A percentile compares a stretch with the other conserved stretches of the same genome.
Conservation (phyloP, 1,140 invertebrate genomes). For the Drosophila murphyi region DNA sequence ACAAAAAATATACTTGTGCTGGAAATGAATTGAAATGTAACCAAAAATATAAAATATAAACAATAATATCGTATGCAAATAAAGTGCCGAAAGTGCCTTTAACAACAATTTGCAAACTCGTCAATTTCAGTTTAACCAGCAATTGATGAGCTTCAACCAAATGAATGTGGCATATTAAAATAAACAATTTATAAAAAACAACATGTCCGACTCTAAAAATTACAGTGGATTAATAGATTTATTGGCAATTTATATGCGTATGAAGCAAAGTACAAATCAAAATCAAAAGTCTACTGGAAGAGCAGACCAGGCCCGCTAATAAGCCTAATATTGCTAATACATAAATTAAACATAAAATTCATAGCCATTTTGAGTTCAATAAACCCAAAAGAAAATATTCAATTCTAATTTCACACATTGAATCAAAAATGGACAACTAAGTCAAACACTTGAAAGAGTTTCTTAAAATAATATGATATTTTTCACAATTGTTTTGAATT, state of each 20-base stretch:
- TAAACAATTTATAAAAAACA: too few species aligned
- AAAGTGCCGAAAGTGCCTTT: background rate
- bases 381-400: background rate
- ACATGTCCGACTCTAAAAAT: too few species aligned
- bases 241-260: background rate
- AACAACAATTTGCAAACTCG: slow-evolving; percentile 13
- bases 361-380: background rate
- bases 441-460: background rate
- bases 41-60: background rate
- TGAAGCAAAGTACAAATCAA: background rate
- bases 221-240: too few species aligned
- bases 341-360: background rate
- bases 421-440: background rate
- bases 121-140: background rate
- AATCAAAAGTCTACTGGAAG: background rate
- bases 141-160: background rate
- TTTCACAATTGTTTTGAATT: background rate
- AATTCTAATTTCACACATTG: background rate
- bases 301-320: background rate
- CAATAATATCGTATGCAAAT: background rate
- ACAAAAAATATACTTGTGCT: slow-evolving; percentile 4
- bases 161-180: background rate
- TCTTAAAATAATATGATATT: background rate
- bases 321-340: slow-evolving; percentile 9
- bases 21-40: slow-evolving; percentile 25